A percentile compares a stretch with the other conserved stretches of the same genome.
phyloP scores from a whole-genome alignment of 1,140 invertebrate genomes.

The Penaeus vannamei region DNA sequence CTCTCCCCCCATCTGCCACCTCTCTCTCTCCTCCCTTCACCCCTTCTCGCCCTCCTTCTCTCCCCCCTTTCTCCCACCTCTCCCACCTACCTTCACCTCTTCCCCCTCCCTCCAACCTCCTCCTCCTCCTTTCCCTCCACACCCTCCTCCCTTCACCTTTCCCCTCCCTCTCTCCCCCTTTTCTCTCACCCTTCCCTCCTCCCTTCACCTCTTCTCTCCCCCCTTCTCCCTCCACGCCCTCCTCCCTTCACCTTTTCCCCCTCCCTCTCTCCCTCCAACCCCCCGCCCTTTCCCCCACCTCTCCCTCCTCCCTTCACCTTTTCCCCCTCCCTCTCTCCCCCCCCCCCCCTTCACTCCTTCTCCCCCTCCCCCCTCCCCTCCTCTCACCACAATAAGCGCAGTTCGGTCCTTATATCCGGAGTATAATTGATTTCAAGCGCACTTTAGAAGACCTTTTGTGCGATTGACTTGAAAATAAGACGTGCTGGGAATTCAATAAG shows the following conservation, averaged over 20 bases:
- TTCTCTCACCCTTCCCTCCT: not conserved
- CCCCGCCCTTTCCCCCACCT: too few species aligned
- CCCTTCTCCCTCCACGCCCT: not conserved
- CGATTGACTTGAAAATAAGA: slow-evolving; percentile 18
- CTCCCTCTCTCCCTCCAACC: not conserved
- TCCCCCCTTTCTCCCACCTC: not conserved
- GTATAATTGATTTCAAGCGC: slow-evolving; percentile 23
- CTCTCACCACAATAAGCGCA: slow-evolving; percentile 9
- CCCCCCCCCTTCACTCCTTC: not conserved
- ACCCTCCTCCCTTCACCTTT: not conserved
- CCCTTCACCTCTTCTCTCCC: too few species aligned
- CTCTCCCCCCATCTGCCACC: too few species aligned
- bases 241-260: not conserved
- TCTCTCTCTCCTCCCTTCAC: not conserved
- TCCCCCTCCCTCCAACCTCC: too few species aligned
- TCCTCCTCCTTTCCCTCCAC: not conserved
- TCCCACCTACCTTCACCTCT: too few species aligned
- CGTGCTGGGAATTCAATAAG: not conserved
- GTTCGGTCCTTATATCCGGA: slow-evolving; percentile 2
- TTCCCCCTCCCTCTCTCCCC: not conserved
- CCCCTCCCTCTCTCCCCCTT: not conserved
- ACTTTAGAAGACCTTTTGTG: slow-evolving; percentile 4
- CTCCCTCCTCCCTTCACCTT: not conserved
- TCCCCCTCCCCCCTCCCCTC: not conserved
- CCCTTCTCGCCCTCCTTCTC: not conserved